Base-by-base conservation (phyloP, 2,888 invertebrate species). In the Apantesis nais region DNA sequence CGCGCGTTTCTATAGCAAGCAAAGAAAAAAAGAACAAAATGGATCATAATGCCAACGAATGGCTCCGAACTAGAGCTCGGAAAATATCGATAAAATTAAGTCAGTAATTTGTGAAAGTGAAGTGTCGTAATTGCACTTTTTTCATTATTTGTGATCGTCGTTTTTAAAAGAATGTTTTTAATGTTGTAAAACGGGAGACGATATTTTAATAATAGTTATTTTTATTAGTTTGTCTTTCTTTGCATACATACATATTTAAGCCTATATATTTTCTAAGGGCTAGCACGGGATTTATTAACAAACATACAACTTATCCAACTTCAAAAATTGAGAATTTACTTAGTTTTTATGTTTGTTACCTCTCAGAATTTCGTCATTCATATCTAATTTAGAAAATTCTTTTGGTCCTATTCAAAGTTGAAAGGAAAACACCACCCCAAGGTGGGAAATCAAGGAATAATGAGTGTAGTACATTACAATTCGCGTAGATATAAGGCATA, bases 1-100 rank as follows among this genome's bases (percentile, higher is more conserved):
- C 61, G 71, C 71, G 68, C 72, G 66, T 60, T 75, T 48, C 29
- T 55, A 52, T 41, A 34, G 31, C 65, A 66, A 63, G 19, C 25
- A 44, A 78, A 74, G 75, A 78, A 77, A 71, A 73, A 39, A 2
- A 34, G 34, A 66, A 72, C 74, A 74, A 77, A 79, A 80, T 72
- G 71, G 75, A 66, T 73, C 73, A 65, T 81, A 79, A 78, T 80
- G 77, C 74, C 74, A 75, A 75, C 73, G 67, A 76, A 78, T 78
- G 74, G 70, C 62, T 37, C 62, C 67, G 60, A 72, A 66, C 70
- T 78, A 71, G 71, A 64, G 71, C 25, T 48, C 44, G 60, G 58
- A 52, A 63, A 34, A 62, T 71, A 70, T 78, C 79, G 79, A 74
- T 77, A 66, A 8, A 12, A 62, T 34, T 52, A 63, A 70, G n/a